Conservation (phyloP, 2,797 vertebrate species). For the Chanos chanos region DNA sequence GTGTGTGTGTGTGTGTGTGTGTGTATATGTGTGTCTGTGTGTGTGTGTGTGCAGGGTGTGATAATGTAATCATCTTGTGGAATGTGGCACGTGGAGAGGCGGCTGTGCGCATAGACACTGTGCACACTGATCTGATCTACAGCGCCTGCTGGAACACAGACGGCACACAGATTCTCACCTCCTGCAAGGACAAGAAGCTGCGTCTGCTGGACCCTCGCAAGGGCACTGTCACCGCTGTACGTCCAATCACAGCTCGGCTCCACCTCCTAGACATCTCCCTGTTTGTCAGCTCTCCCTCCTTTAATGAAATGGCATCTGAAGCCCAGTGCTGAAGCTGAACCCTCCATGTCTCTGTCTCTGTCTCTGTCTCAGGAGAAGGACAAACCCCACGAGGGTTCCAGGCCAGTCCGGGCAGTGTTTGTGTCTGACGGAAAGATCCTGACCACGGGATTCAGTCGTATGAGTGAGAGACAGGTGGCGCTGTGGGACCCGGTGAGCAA, state of each 20-base stretch:
- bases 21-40: no score
- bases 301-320: no score
- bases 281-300: no score
- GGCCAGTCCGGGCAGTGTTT: constrained; percentile 78
- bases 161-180: constrained; percentile 78
- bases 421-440: constrained; percentile 79
- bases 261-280: neutral
- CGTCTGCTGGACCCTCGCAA: constrained; percentile 80
- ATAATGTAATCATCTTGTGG: constrained; percentile 86
- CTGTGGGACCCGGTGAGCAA: constrained; percentile 85
- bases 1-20: no score
- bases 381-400: constrained; percentile 82
- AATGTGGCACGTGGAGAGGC: constrained; percentile 76
- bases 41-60: constrained; percentile 70
- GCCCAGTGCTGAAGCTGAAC: no score
- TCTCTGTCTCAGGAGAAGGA: constrained; percentile 76
- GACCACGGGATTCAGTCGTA: constrained; percentile 85
- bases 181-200: constrained; percentile 84
- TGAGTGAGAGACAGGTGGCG: constrained; percentile 92
- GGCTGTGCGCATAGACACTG: constrained; percentile 69
- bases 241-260: constrained; percentile 38
- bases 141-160: constrained; percentile 84
- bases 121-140: constrained; percentile 84
- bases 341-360: neutral
- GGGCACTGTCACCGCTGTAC: constrained; percentile 72